Conservation (phyloP, 2,113 vertebrate species). For the Tachuris rubrigastra region DNA sequence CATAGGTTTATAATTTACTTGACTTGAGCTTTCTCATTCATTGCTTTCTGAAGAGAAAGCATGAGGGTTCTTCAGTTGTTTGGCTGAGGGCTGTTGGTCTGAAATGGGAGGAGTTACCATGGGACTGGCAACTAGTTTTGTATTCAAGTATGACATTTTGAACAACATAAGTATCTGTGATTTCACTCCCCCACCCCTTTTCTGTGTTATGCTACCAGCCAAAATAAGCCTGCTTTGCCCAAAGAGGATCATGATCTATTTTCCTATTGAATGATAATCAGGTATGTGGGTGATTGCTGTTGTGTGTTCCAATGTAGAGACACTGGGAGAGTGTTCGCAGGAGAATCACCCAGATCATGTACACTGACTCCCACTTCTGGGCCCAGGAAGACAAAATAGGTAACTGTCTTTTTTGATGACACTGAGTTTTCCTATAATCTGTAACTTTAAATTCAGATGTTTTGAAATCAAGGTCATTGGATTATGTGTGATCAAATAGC, state of each 20-base stretch:
- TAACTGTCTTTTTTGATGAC: slow-evolving; percentile 41
- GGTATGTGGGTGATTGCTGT: background rate
- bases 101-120: background rate
- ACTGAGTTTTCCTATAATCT: background rate
- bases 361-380: slow-evolving; percentile 80
- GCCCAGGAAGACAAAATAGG: slow-evolving; percentile 65
- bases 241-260: background rate
- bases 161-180: background rate
- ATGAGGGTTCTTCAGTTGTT: background rate
- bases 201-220: background rate
- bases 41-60: background rate
- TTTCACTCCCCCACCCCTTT: background rate
- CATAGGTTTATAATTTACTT: background rate
- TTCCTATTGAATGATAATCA: background rate
- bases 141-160: background rate
- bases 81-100: background rate
- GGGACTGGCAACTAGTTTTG: background rate
- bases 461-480: background rate
- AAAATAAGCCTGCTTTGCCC: background rate
- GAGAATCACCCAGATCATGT: slow-evolving; percentile 81
- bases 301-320: slow-evolving; percentile 72
- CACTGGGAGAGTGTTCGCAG: slow-evolving; percentile 87
- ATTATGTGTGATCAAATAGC: background rate
- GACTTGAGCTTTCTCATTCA: background rate
- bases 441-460: background rate